Percentiles rank a stretch among this genome's conserved stretches.
Evolutionary conservation across 2,888 invertebrate species (phyloP).

Genomic region (Mechanitis messenoides): DNA sequence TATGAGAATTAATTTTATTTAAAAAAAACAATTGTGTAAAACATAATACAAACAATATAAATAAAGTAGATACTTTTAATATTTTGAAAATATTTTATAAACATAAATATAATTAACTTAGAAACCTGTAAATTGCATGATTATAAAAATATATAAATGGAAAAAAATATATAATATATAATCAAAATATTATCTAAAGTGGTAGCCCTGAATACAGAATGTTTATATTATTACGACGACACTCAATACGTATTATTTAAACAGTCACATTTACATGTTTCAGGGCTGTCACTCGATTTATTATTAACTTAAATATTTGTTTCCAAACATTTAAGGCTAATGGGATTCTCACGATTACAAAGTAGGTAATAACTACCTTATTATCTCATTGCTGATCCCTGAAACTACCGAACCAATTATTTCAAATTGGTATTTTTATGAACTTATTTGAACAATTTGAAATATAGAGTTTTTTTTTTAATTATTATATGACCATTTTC

Average conservation of each 20-base stretch:
- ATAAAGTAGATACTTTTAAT: no score
- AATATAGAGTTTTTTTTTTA: no score
- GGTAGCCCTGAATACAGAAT: neutral
- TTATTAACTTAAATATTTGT: conserved; percentile 15
- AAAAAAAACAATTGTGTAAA: no score
- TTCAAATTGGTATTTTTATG: conserved; percentile 1
- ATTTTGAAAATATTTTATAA: no score
- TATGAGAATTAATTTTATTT: no score
- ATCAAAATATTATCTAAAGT: neutral
- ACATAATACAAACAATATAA: no score
- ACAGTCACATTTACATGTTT: conserved; percentile 24
- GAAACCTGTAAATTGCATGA: no score
- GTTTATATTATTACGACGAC: conserved; percentile 15
- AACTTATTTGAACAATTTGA: no score
- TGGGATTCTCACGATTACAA: neutral
- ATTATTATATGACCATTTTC: no score
- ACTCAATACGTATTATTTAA: conserved; percentile 20
- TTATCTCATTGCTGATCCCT: neutral
- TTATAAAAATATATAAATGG: no score
- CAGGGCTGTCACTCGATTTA: conserved; percentile 18
- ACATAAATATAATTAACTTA: no score
- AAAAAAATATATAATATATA: no score
- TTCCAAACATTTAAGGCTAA: conserved; percentile 6
- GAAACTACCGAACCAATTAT: conserved; percentile 3
- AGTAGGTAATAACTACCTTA: conserved; percentile 3